Percentiles rank a stretch among this genome's conserved stretches.
Evolutionary conservation across 2,888 invertebrate species (phyloP).

Genomic region (Teleogryllus oceanicus): DNA sequence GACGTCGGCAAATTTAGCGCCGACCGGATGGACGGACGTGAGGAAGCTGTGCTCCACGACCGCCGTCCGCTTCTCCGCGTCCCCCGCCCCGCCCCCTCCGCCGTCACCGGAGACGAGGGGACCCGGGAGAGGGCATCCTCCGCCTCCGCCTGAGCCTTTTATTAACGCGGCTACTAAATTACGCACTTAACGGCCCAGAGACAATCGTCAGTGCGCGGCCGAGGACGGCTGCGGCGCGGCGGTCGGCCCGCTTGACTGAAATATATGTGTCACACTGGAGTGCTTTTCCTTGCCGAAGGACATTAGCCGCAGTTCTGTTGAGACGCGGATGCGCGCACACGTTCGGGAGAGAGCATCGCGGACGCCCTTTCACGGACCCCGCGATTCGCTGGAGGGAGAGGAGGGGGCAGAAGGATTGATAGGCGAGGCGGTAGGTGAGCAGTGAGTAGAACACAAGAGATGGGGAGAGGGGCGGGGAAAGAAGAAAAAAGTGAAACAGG

Average conservation of each 20-base stretch:
- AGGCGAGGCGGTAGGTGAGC: no score
- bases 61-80: background rate
- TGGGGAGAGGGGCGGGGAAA: no score
- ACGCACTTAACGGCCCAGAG: constrained; percentile 18
- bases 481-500: no score
- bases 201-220: background rate
- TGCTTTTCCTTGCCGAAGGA: constrained; percentile 9
- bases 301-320: background rate
- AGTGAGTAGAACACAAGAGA: no score
- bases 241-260: background rate
- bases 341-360: background rate
- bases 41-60: background rate
- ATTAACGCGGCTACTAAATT: background rate
- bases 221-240: no score
- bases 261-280: constrained; percentile 1
- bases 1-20: constrained; percentile 18
- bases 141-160: background rate
- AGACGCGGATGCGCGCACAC: background rate
- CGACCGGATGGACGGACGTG: background rate
- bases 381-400: background rate
- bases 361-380: background rate
- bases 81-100: background rate
- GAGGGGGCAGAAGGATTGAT: background rate
- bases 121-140: background rate
- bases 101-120: background rate